A percentile compares a stretch with the other conserved stretches of the same genome.
These are phyloP conservation scores for Nipponacmea schrenckii DNA, from an alignment of 2,888 invertebrate genomes.

Conservation along the genomic window DNA sequence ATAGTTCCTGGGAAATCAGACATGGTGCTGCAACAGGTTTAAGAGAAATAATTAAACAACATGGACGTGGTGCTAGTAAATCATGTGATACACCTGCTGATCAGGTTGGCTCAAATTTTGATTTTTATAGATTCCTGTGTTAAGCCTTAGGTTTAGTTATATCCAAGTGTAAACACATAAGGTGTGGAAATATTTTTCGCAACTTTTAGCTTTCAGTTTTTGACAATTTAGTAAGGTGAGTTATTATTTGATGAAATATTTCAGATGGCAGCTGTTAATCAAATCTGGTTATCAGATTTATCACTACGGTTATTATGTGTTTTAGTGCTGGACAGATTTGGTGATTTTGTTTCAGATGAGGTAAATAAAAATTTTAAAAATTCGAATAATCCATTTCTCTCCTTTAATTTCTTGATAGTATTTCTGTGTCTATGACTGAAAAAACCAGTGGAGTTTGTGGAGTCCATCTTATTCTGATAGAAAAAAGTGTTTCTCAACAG, in stretches of 20 bases:
- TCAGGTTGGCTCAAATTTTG: slow-evolving; percentile 42
- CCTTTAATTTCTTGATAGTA: too few species aligned
- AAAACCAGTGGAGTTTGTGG: too few species aligned
- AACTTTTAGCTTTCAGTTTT: too few species aligned
- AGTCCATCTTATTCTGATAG: too few species aligned
- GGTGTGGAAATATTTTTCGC: too few species aligned
- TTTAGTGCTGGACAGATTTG: slow-evolving; percentile 91
- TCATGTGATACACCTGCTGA: slow-evolving; percentile 52
- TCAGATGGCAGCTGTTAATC: slow-evolving; percentile 82
- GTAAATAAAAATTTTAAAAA: slow-evolving; percentile 69
- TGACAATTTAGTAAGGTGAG: too few species aligned
- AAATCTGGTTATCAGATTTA: slow-evolving; percentile 89
- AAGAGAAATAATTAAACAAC: slow-evolving; percentile 79
- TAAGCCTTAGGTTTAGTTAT: too few species aligned
- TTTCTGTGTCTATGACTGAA: too few species aligned
- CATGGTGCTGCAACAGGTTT: slow-evolving; percentile 95
- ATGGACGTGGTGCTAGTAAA: slow-evolving; percentile 80
- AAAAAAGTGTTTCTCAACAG: too few species aligned
- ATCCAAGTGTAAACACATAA: too few species aligned
- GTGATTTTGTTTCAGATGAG: slow-evolving; percentile 97
- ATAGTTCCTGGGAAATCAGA: slow-evolving; percentile 89
- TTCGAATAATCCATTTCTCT: too few species aligned
- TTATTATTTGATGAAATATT: slow-evolving; percentile 23
- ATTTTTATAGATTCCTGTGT: too few species aligned
- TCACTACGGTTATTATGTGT: slow-evolving; percentile 88